Conservation (phyloP, 2,113 vertebrate genomes). For the Limanda limanda region DNA sequence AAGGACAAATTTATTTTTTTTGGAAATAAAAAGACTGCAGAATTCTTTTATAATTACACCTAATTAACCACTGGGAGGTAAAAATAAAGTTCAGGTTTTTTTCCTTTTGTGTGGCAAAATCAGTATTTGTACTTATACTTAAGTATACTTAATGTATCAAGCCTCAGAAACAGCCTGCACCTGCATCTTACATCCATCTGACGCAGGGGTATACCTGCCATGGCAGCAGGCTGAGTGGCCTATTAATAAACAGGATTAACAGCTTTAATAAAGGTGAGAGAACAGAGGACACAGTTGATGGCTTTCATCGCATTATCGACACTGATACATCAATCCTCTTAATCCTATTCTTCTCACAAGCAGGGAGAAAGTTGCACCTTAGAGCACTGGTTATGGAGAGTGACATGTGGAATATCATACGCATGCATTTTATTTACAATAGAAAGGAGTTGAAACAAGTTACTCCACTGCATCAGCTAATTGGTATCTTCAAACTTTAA, state of each 20-base stretch:
- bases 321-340: slow-evolving; percentile 67
- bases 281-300: slow-evolving; percentile 74
- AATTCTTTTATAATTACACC: neutral
- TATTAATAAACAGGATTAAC: slow-evolving; percentile 81
- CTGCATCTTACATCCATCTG: slow-evolving; percentile 39
- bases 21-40: neutral
- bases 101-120: neutral
- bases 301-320: slow-evolving; percentile 76
- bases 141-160: neutral
- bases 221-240: slow-evolving; percentile 67
- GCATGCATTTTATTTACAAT: neutral
- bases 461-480: slow-evolving; percentile 54
- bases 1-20: neutral
- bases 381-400: neutral
- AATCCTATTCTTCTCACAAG: slow-evolving; percentile 65
- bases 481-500: slow-evolving; percentile 70
- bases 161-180: neutral
- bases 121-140: no score
- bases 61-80: neutral
- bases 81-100: neutral
- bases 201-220: slow-evolving; percentile 63
- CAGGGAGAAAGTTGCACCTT: neutral
- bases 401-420: neutral
- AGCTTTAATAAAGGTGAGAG: slow-evolving; percentile 73
- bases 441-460: slow-evolving; percentile 40